Conservation (phyloP, 2,113 vertebrate species). For the Paradoxurus hermaphroditus region DNA sequence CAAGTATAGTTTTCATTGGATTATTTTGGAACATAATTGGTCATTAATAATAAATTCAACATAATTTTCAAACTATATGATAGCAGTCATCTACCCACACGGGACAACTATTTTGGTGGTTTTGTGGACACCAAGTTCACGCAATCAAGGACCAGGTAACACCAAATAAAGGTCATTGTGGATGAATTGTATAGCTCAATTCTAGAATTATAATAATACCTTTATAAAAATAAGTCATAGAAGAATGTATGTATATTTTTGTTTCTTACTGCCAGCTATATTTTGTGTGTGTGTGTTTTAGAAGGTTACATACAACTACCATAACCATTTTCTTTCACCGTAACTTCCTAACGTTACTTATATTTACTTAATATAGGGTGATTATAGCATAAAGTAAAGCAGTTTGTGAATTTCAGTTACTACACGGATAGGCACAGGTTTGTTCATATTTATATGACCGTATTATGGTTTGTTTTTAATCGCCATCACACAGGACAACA, state of each 20-base stretch:
- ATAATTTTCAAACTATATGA: constrained; percentile 16
- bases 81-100: background rate
- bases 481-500: background rate
- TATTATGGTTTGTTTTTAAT: background rate
- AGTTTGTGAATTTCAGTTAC: constrained; percentile 13
- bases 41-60: background rate
- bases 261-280: background rate
- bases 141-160: background rate
- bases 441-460: background rate
- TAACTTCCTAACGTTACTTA: background rate
- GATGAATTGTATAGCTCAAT: constrained; percentile 8
- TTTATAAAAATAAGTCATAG: constrained; percentile 11
- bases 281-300: background rate
- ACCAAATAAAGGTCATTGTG: constrained; percentile 28
- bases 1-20: background rate
- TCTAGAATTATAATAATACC: constrained; percentile 39
- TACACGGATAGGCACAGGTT: background rate
- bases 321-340: constrained; percentile 30
- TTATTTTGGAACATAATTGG: background rate
- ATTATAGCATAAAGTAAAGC: constrained; percentile 34
- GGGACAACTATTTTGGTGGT: background rate
- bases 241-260: background rate
- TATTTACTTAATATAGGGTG: constrained; percentile 1
- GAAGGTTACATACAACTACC: background rate
- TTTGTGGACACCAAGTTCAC: constrained; percentile 34